Evolutionary conservation across 2,797 vertebrate genomes (phyloP).

Genomic region (Vespertilio murinus): DNA sequence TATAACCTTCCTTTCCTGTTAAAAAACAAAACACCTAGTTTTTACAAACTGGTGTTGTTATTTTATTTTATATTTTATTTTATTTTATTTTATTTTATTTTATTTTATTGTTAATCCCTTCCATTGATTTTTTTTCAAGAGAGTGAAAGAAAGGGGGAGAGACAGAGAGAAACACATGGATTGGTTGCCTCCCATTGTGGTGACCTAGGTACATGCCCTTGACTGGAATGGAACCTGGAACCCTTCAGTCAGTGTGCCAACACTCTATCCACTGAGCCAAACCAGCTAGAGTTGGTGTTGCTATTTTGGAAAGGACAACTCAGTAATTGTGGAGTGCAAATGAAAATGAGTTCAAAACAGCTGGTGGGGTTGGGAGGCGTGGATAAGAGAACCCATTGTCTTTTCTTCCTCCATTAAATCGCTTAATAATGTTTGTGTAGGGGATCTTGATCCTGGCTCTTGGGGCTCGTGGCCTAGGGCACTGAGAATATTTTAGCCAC

Average conservation of each 20-base stretch:
- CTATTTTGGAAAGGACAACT: conserved; percentile 23
- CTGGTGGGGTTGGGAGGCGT: neutral
- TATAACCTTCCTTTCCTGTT: neutral
- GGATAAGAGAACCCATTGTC: neutral
- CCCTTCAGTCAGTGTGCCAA: too few species aligned
- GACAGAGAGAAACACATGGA: too few species aligned
- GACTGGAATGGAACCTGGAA: too few species aligned
- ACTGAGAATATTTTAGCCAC: neutral
- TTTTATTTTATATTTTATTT: neutral
- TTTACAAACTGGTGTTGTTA: neutral
- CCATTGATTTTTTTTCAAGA: too few species aligned
- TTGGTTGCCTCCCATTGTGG: too few species aligned
- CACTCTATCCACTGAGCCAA: too few species aligned
- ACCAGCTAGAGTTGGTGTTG: neutral
- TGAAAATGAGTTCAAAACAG: conserved; percentile 37
- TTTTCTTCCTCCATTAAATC: neutral
- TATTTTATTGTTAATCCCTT: too few species aligned
- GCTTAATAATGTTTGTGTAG: neutral
- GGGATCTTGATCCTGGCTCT: conserved; percentile 5
- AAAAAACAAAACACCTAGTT: neutral
- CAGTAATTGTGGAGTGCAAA: neutral
- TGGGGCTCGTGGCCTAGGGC: neutral
- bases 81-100: too few species aligned
- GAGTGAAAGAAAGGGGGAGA: too few species aligned
- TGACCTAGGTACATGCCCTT: too few species aligned